phyloP scores from a whole-genome alignment of 35 echinoderm and acorn worm species.

The Strongylocentrotus purpuratus region DNA sequence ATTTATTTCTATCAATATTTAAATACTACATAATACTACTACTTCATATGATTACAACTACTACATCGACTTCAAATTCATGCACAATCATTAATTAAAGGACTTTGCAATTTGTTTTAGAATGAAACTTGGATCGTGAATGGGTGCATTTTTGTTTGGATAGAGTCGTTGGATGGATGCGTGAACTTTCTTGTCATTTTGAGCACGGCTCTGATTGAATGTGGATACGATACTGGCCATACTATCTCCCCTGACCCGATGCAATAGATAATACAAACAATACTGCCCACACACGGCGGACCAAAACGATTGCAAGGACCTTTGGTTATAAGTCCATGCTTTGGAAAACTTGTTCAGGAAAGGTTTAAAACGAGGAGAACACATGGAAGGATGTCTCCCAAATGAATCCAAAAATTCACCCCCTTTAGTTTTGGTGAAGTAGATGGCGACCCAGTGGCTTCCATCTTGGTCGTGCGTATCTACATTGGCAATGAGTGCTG shows the following conservation, averaged over 20 bases:
- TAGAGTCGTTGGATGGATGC: not conserved
- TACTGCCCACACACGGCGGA: no score
- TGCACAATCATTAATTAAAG: not conserved
- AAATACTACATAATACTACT: no score
- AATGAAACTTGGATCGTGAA: conserved; percentile 27
- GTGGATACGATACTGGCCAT: no score
- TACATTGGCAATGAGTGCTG: conserved; percentile 48
- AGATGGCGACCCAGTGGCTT: no score
- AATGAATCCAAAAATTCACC: conserved; percentile 72
- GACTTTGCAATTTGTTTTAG: conserved; percentile 11
- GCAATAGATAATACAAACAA: conserved; percentile 60
- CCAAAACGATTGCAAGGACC: conserved; percentile 39
- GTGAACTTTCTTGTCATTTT: conserved; percentile 36
- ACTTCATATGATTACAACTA: no score
- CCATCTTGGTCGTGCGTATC: no score
- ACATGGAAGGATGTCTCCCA: conserved; percentile 48
- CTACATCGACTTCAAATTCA: no score
- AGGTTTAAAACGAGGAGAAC: conserved; percentile 38
- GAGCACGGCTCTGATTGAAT: not conserved
- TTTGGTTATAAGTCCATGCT: conserved; percentile 31
- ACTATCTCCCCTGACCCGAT: conserved; percentile 22
- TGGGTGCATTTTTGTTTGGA: not conserved
- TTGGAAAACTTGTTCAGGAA: conserved; percentile 49
- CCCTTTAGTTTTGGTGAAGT: conserved; percentile 37
- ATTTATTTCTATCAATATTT: no score